phyloP scores from a whole-genome alignment of 23 tunicate species.

The Ciona savignyi region DNA sequence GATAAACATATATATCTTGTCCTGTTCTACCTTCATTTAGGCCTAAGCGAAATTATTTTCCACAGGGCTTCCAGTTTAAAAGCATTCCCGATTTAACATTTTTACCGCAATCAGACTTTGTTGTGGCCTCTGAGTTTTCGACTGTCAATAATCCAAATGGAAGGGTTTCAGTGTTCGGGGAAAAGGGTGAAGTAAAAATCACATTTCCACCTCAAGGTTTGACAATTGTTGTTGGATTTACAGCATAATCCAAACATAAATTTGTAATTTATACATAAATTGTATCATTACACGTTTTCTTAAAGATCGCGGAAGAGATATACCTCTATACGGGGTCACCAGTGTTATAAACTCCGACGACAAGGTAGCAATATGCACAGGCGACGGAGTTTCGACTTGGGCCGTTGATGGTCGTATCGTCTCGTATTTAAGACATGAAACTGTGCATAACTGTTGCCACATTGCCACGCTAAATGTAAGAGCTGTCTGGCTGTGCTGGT shows the following conservation, averaged over 20 bases:
- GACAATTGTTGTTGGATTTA: not conserved
- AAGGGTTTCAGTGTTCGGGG: conserved; percentile 46
- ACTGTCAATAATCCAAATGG: conserved; percentile 48
- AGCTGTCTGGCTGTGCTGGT: no score
- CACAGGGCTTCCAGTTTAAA: conserved; percentile 34
- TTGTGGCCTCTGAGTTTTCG: conserved; percentile 70
- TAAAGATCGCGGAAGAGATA: conserved; percentile 17
- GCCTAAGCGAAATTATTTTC: no score
- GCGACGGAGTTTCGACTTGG: conserved; percentile 71
- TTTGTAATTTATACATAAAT: no score
- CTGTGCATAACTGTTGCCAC: conserved; percentile 75
- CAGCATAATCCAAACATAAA: not conserved
- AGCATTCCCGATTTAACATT: conserved; percentile 70
- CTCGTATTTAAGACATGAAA: conserved; percentile 22
- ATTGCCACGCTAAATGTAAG: conserved; percentile 37
- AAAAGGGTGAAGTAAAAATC: conserved; percentile 34
- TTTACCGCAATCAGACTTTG: conserved; percentile 28
- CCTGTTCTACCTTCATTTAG: no score
- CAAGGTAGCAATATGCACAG: conserved; percentile 63
- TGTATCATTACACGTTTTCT: not conserved
- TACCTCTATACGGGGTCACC: conserved; percentile 28
- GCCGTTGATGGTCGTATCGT: conserved; percentile 44
- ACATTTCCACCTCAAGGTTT: conserved; percentile 60
- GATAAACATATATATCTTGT: no score
- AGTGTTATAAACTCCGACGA: conserved; percentile 27